These are phyloP conservation scores for Asbolus verrucosus DNA, from an alignment of 1,140 invertebrate genomes.

Conservation along the genomic window DNA sequence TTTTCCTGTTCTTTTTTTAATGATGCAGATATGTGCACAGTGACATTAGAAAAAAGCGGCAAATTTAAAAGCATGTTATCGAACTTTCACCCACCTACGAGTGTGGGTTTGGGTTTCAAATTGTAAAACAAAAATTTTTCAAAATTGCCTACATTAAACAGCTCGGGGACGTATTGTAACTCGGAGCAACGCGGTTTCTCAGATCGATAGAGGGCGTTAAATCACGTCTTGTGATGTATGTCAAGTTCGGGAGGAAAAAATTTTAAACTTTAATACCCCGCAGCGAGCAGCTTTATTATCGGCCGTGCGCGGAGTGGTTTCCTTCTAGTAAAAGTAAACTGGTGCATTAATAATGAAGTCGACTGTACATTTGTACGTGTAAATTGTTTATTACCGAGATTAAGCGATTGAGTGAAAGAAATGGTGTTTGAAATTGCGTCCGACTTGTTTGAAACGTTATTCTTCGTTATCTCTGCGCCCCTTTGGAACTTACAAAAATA, in stretches of 20 bases:
- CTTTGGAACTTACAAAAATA: conserved; percentile 41
- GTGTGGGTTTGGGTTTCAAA: too few species aligned
- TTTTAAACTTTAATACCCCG: conserved; percentile 5
- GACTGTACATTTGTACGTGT: conserved; percentile 8
- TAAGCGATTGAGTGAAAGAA: conserved; percentile 21
- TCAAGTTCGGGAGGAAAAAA: conserved; percentile 15
- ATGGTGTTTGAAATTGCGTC: conserved; percentile 4
- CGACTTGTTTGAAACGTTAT: conserved; percentile 27
- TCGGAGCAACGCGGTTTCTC: not conserved
- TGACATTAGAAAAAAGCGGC: too few species aligned
- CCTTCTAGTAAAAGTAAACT: conserved; percentile 3
- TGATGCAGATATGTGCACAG: not conserved
- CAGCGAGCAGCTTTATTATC: conserved; percentile 9
- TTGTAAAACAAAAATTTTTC: too few species aligned
- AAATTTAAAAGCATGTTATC: too few species aligned
- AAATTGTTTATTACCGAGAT: conserved; percentile 26
- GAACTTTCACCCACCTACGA: too few species aligned
- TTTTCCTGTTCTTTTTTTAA: not conserved
- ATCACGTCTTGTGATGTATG: conserved; percentile 4
- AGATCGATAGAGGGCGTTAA: conserved; percentile 12
- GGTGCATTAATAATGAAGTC: conserved; percentile 4
- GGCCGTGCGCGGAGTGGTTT: not conserved
- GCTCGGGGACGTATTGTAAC: conserved; percentile 1
- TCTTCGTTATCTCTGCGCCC: conserved; percentile 27
- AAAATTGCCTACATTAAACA: conserved; percentile 9